Conservation (phyloP, 2,797 vertebrate genomes). For the Loriculus beryllinus region DNA sequence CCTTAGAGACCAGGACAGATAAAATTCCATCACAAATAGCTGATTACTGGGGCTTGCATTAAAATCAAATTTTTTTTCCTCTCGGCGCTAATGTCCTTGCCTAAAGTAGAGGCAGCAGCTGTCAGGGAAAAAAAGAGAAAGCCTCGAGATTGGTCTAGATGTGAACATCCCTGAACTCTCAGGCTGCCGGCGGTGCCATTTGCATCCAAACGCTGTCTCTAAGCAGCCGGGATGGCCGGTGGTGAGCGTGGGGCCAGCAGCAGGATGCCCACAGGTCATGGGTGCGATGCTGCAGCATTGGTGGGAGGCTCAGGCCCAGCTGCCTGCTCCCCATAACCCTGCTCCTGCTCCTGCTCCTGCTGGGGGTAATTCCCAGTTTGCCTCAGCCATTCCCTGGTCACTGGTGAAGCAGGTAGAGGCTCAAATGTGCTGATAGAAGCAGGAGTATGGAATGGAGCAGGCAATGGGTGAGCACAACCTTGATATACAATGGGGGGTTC, state of each 20-base stretch:
- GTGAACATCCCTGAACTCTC: conserved; percentile 43
- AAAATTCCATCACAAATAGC: conserved; percentile 89
- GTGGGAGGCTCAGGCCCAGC: neutral
- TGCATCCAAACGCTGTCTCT: neutral
- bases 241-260: accelerated
- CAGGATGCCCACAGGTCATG: neutral
- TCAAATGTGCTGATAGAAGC: accelerated
- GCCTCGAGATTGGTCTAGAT: conserved; percentile 48
- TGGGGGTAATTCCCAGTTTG: neutral
- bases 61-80: conserved; percentile 77
- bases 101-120: conserved; percentile 70
- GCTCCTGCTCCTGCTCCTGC: neutral
- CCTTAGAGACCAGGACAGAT: conserved; percentile 85
- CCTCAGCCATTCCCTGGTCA: neutral
- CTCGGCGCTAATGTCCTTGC: conserved; percentile 76
- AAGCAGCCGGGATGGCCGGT: neutral
- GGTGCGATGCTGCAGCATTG: neutral
- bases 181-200: neutral
- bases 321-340: neutral
- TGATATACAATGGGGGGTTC: accelerated
- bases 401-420: neutral
- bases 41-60: conserved; percentile 83
- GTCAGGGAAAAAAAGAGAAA: conserved; percentile 10
- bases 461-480: neutral
- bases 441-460: accelerated